Base-by-base conservation (phyloP, 35 echinoderm and acorn worm genomes). In the Hemicentrotus pulcherrimus region DNA sequence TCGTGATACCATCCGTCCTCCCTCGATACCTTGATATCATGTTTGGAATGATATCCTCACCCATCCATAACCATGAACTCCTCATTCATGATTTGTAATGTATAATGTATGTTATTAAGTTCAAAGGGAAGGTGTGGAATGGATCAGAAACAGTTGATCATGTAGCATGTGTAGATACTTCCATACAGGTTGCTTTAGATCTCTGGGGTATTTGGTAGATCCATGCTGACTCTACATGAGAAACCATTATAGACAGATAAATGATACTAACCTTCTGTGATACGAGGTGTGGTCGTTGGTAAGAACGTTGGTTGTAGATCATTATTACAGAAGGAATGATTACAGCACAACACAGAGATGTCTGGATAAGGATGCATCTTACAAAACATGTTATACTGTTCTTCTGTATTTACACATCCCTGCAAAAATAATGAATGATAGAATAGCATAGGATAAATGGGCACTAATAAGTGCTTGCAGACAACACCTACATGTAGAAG, bases 341-440 rank as follows among this genome's bases (percentile, higher is more conserved):
- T 93, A 47, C 91, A 93, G 48, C 91, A 93, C 13, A 58, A 12
- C 32, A 93, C 48, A 47, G 91, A 47, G 32, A 93, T 93, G 48
- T 93, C 91, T 11, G 32, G 32, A 31, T 32, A 46, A 2, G 91
- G 48, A 13, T 47, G 46, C 91, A 93, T 31, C 91, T 93, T 47
- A 47, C 91, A 93, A 47, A 46, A 48, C 91, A 93, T 93, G 46
- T 58, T 93, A 30, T 18, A 32, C 48, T 93, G 32, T 48, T 32
- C 91, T 47, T 93, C 91, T 31, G 91, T 93, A 46, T 93, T 93
- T 9, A 93, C 32, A 58, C 91, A 93, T 31, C 91, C 91, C 91
- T 93, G 48, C 13, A 55, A 58, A 45, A 6, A 78, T 28, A 78
- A 78, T 55, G 50, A 22, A 86, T 86, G 86, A 86, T 86, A 1